Conservation (phyloP, 2,113 vertebrate species). For the Clupea harengus region DNA sequence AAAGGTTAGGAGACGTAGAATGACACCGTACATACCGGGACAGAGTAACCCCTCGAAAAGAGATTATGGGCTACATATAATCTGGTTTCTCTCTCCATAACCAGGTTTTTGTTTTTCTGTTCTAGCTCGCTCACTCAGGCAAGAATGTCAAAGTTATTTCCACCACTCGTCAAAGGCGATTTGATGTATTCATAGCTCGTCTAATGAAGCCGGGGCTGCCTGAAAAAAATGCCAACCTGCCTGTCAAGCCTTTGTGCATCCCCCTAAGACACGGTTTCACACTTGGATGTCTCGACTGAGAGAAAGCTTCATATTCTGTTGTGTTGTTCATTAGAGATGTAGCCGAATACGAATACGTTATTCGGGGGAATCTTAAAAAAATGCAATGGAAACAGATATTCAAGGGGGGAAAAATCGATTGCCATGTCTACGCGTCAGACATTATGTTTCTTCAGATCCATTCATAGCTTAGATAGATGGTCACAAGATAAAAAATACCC, state of each 20-base stretch:
- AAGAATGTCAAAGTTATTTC: slow-evolving; percentile 21
- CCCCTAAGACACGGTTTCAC: background rate
- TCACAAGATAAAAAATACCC: no score
- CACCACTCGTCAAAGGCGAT: background rate
- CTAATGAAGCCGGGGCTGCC: background rate
- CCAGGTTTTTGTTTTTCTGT: background rate
- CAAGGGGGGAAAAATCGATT: no score
- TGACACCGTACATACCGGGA: no score
- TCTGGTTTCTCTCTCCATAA: background rate
- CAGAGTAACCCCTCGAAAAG: background rate
- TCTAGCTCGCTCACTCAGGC: background rate
- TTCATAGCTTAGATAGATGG: no score
- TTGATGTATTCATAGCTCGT: slow-evolving; percentile 1
- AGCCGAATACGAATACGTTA: no score
- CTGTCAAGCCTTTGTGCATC: background rate
- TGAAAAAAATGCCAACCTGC: background rate
- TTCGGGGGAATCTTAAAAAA: no score
- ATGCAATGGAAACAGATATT: no score
- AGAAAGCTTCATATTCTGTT: background rate
- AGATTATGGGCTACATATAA: background rate
- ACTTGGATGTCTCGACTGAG: background rate
- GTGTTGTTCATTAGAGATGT: background rate
- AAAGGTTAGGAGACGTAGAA: no score
- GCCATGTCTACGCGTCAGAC: no score
- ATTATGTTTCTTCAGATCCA: no score